These are phyloP conservation scores for Paedocypris sp. DNA, from an alignment of 2,113 vertebrate species.

Conservation along the genomic window DNA sequence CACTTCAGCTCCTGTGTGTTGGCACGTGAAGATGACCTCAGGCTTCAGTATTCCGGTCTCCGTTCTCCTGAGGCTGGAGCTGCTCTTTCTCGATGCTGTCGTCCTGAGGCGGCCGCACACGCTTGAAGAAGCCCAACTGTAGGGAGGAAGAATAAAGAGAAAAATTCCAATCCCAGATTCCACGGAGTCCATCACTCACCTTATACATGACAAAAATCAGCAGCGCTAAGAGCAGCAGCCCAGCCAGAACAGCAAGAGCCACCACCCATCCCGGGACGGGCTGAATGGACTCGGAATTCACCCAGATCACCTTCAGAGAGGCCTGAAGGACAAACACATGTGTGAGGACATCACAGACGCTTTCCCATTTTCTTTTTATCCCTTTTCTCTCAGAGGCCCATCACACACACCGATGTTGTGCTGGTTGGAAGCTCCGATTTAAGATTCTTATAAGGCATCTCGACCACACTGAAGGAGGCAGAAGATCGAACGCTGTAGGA, in stretches of 20 bases:
- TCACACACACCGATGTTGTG: slow-evolving; percentile 74
- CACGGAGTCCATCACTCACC: no score
- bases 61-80: slow-evolving; percentile 88
- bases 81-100: slow-evolving; percentile 86
- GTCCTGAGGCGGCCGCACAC: slow-evolving; percentile 88
- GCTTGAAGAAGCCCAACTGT: slow-evolving; percentile 93
- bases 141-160: neutral
- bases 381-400: no score
- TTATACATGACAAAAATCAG: slow-evolving; percentile 95
- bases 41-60: slow-evolving; percentile 79
- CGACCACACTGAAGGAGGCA: slow-evolving; percentile 82
- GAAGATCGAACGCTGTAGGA: slow-evolving; percentile 78
- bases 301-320: slow-evolving; percentile 81
- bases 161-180: neutral
- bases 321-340: slow-evolving; percentile 65
- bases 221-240: slow-evolving; percentile 81
- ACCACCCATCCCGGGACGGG: slow-evolving; percentile 89
- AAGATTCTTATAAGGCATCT: slow-evolving; percentile 92
- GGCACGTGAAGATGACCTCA: slow-evolving; percentile 41
- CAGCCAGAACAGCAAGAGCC: slow-evolving; percentile 83
- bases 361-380: no score
- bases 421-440: slow-evolving; percentile 73
- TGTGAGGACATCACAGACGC: neutral
- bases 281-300: slow-evolving; percentile 62
- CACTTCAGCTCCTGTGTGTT: neutral